Percentiles rank a stretch among this genome's conserved stretches.
Conservation (phyloP, 1,140 invertebrate species). For the Halyomorpha halys region DNA sequence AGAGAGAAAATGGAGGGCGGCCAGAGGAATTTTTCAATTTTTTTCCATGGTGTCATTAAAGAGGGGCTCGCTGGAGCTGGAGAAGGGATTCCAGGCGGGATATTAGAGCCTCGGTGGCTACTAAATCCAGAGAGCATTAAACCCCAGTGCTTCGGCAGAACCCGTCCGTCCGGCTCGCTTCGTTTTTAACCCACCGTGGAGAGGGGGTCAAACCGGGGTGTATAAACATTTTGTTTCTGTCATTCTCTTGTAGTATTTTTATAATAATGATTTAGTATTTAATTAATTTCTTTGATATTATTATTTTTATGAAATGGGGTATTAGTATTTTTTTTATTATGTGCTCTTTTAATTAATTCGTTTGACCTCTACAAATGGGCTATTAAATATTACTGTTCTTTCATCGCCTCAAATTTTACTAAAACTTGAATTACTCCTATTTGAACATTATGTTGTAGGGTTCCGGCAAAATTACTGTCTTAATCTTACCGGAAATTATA, state of each 20-base stretch:
- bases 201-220: conserved; percentile 12
- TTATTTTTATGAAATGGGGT: too few species aligned
- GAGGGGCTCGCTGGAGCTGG: neutral
- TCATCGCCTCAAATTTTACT: too few species aligned
- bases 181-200: conserved; percentile 15
- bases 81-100: conserved; percentile 6
- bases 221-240: neutral
- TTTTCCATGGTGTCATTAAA: conserved; percentile 7
- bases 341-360: too few species aligned
- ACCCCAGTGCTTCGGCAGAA: neutral
- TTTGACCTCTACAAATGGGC: too few species aligned
- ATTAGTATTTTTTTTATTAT: too few species aligned
- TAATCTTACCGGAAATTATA: too few species aligned
- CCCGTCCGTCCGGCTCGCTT: conserved; percentile 10
- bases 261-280: too few species aligned
- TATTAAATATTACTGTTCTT: too few species aligned
- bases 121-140: conserved; percentile 10
- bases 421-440: too few species aligned
- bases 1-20: neutral
- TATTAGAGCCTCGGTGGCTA: conserved; percentile 8
- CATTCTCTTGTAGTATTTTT: neutral
- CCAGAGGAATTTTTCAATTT: neutral
- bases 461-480: too few species aligned
- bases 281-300: too few species aligned
- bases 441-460: too few species aligned